A percentile compares a stretch with the other conserved stretches of the same genome.
phyloP scores from a whole-genome alignment of 2,888 invertebrate species.

The Andrena minutula region DNA sequence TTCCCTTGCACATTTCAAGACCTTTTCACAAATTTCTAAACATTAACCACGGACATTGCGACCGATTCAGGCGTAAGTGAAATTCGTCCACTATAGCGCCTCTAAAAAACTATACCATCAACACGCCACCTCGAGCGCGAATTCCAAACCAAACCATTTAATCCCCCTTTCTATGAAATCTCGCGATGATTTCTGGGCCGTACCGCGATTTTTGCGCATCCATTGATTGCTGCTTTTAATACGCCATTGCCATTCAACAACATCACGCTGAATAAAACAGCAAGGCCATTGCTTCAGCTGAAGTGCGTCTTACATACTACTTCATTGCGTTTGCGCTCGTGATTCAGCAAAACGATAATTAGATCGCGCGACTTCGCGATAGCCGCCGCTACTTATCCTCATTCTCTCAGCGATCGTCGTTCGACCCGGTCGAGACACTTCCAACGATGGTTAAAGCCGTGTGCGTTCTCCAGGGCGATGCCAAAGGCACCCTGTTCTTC shows the following conservation, averaged over 20 bases:
- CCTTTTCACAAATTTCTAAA: too few species aligned
- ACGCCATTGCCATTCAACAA: conserved; percentile 23
- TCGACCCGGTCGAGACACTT: conserved; percentile 18
- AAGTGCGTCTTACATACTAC: conserved; percentile 15
- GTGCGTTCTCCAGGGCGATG: conserved; percentile 94
- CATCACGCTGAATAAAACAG: conserved; percentile 2
- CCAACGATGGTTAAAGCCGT: conserved; percentile 90
- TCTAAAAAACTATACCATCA: too few species aligned
- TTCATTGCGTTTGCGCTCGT: conserved; percentile 38
- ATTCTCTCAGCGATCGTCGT: conserved; percentile 18
- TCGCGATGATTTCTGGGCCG: neutral
- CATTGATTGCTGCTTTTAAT: conserved; percentile 30
- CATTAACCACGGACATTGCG: too few species aligned
- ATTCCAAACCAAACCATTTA: neutral
- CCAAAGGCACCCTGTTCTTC: conserved; percentile 90
- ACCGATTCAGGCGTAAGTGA: too few species aligned
- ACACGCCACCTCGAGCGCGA: neutral
- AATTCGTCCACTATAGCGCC: too few species aligned
- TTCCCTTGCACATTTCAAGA: too few species aligned
- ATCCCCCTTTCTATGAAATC: conserved; percentile 7
- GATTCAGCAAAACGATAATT: conserved; percentile 61
- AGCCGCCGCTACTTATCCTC: neutral
- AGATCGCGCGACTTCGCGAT: conserved; percentile 12
- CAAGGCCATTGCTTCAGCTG: conserved; percentile 37
- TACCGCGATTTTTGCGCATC: neutral